Evolutionary conservation across 1,140 invertebrate genomes (phyloP).

Genomic region (Drosophila orosa): DNA sequence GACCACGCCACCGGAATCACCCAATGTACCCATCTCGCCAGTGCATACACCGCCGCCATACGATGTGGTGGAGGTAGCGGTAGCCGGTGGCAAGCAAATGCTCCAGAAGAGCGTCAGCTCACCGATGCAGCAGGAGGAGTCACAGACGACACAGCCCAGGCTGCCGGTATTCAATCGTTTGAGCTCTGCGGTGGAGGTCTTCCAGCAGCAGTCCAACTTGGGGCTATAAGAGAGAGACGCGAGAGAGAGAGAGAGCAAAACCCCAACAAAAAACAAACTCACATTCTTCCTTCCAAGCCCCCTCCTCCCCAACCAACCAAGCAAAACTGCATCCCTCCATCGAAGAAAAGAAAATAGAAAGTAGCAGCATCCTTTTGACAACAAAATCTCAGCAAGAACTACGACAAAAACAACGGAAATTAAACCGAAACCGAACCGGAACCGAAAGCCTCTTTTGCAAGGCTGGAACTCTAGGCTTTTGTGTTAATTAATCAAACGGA

Average conservation of each 20-base stretch:
- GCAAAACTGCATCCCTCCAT: slow-evolving; percentile 33
- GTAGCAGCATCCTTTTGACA: slow-evolving; percentile 35
- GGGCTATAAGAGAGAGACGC: slow-evolving; percentile 61
- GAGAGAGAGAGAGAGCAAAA: no score
- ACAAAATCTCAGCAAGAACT: slow-evolving; percentile 55
- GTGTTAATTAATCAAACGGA: neutral
- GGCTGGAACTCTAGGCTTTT: slow-evolving; percentile 3
- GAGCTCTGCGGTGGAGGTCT: slow-evolving; percentile 86
- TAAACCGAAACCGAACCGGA: neutral
- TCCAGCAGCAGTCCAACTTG: slow-evolving; percentile 80
- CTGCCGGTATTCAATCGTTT: slow-evolving; percentile 90
- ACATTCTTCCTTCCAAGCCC: slow-evolving; percentile 1
- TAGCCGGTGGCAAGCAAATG: slow-evolving; percentile 67
- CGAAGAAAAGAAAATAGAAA: neutral
- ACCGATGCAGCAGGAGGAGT: slow-evolving; percentile 70
- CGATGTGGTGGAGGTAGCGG: slow-evolving; percentile 13
- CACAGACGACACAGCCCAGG: slow-evolving; percentile 67
- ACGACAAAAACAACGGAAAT: slow-evolving; percentile 17
- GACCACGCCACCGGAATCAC: slow-evolving; percentile 78
- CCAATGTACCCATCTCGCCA: slow-evolving; percentile 79
- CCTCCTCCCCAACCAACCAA: no score
- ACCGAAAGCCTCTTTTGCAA: neutral
- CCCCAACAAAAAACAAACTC: neutral
- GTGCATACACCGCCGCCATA: slow-evolving; percentile 77
- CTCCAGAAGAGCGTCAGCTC: slow-evolving; percentile 74